These are phyloP conservation scores for Drosophila rellima DNA, from an alignment of 2,888 invertebrate genomes.

Conservation along the genomic window DNA sequence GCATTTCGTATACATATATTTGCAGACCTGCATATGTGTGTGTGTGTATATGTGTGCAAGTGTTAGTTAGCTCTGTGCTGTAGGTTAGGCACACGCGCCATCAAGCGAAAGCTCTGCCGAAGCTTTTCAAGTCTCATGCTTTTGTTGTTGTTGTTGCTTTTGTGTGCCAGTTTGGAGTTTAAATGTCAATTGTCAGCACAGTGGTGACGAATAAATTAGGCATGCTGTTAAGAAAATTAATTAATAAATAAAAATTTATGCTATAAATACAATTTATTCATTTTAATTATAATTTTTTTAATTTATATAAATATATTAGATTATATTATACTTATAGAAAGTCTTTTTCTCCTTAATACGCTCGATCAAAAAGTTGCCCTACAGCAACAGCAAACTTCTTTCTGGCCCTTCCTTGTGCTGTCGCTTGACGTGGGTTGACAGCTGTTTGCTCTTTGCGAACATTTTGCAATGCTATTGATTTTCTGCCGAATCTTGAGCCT, in stretches of 20 bases:
- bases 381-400: slow-evolving; percentile 21
- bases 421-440: slow-evolving; percentile 80
- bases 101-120: slow-evolving; percentile 52
- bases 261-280: background rate
- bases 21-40: slow-evolving; percentile 19
- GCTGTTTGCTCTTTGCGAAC: slow-evolving; percentile 71
- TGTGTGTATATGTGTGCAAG: slow-evolving; percentile 18
- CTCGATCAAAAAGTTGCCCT: slow-evolving; percentile 24
- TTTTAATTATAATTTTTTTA: background rate
- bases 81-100: slow-evolving; percentile 76
- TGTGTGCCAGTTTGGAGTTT: slow-evolving; percentile 49
- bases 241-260: background rate
- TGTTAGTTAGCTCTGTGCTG: slow-evolving; percentile 46
- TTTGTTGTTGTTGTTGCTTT: slow-evolving; percentile 4
- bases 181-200: slow-evolving; percentile 62
- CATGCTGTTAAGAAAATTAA: background rate
- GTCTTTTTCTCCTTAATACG: background rate
- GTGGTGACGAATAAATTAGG: slow-evolving; percentile 27
- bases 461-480: slow-evolving; percentile 72
- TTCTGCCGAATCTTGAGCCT: slow-evolving; percentile 55
- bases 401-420: slow-evolving; percentile 2
- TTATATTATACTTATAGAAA: background rate
- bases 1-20: slow-evolving; percentile 50
- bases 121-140: slow-evolving; percentile 56
- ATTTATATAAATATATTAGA: background rate